These are phyloP conservation scores for Dynastes tityus DNA, from an alignment of 2,888 invertebrate species.

Conservation along the genomic window DNA sequence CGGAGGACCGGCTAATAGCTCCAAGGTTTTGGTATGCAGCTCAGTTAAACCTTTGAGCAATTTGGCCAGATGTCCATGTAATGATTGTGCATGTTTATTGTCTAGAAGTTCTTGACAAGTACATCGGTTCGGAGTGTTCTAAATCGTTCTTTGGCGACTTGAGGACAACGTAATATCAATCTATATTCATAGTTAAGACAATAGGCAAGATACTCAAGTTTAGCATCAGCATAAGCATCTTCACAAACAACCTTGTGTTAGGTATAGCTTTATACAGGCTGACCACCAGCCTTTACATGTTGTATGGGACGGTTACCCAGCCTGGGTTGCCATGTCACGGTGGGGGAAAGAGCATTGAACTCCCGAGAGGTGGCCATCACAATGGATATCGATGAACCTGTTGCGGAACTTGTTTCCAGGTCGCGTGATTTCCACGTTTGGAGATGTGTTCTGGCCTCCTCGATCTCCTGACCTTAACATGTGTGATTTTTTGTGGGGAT, in stretches of 20 bases:
- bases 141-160: constrained; percentile 91
- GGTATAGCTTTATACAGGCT: constrained; percentile 95
- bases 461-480: no score
- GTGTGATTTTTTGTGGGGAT: no score
- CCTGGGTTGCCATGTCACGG: no score
- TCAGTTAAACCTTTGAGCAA: constrained; percentile 87
- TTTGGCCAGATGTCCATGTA: constrained; percentile 87
- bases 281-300: no score
- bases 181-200: constrained; percentile 99
- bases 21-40: constrained; percentile 77
- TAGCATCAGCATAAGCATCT: constrained; percentile 96
- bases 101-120: constrained; percentile 96
- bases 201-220: constrained; percentile 99
- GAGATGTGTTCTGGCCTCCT: no score
- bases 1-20: constrained; percentile 82
- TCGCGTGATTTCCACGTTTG: no score
- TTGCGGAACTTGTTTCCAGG: no score
- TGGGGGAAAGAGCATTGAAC: no score
- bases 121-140: constrained; percentile 92
- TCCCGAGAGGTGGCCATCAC: no score
- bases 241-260: constrained; percentile 96
- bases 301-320: no score
- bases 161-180: constrained; percentile 94
- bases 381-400: no score
- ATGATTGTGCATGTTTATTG: constrained; percentile 98